A percentile compares a stretch with the other conserved stretches of the same genome.
These are phyloP conservation scores for Dinothrombium tinctorium DNA, from an alignment of 1,140 invertebrate genomes.

Conservation along the genomic window DNA sequence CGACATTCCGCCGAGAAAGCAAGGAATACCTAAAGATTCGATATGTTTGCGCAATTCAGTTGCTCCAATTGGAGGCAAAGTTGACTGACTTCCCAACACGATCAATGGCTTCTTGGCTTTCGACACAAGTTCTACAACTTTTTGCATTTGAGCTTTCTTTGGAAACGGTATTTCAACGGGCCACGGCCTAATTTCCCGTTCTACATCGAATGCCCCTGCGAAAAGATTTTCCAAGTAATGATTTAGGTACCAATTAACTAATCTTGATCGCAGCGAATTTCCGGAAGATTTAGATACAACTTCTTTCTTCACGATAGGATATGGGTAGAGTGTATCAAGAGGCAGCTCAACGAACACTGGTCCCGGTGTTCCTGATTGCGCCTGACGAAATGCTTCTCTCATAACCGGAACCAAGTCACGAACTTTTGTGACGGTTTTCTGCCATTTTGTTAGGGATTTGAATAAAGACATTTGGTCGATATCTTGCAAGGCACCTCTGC, in stretches of 20 bases:
- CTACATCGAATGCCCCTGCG: conserved; percentile 29
- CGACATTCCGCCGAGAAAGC: conserved; percentile 38
- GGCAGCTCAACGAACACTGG: conserved; percentile 42
- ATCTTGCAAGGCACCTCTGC: conserved; percentile 36
- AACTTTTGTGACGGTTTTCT: conserved; percentile 23
- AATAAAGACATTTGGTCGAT: conserved; percentile 40
- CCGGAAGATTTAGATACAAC: conserved; percentile 14
- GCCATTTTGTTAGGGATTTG: conserved; percentile 36
- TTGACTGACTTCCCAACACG: conserved; percentile 34
- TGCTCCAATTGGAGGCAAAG: conserved; percentile 28
- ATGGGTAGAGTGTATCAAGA: conserved; percentile 38
- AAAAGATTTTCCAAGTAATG: conserved; percentile 33
- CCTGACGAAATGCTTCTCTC: conserved; percentile 28
- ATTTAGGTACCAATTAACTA: conserved; percentile 26
- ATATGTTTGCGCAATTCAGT: conserved; percentile 25
- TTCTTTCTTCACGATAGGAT: conserved; percentile 29
- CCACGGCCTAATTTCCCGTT: conserved; percentile 24
- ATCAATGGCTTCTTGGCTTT: conserved; percentile 32
- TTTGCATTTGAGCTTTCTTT: conserved; percentile 20
- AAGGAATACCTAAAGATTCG: conserved; percentile 31
- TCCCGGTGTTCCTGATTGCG: conserved; percentile 35
- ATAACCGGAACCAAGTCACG: conserved; percentile 34
- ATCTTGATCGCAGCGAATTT: conserved; percentile 5
- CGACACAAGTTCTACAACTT: conserved; percentile 25
- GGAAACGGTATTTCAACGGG: conserved; percentile 22